phyloP scores from a whole-genome alignment of 2,888 invertebrate genomes.

The Chymomyza amoena region DNA sequence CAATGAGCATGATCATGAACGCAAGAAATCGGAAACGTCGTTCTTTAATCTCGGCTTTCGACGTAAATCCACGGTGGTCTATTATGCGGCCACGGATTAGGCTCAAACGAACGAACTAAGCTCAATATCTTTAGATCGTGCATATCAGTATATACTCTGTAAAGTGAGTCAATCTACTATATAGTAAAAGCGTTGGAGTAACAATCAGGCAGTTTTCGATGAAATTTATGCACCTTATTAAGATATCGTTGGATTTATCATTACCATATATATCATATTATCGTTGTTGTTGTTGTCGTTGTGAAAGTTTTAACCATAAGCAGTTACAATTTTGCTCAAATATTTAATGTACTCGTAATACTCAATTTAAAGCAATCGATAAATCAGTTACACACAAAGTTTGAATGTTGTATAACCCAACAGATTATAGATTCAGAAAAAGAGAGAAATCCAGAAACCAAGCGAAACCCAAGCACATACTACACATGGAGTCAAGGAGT shows the following conservation, averaged over 20 bases:
- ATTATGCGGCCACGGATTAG: conserved; percentile 77
- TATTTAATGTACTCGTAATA: conserved; percentile 41
- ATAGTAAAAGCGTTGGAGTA: background rate
- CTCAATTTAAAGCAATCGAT: conserved; percentile 1
- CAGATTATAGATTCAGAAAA: conserved; percentile 11
- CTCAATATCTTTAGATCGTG: conserved; percentile 10
- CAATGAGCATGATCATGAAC: conserved; percentile 76
- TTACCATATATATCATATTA: conserved; percentile 39
- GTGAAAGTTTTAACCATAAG: conserved; percentile 44
- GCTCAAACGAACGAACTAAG: background rate
- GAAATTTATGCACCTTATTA: conserved; percentile 30
- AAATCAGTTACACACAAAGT: conserved; percentile 28
- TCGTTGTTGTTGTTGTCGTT: conserved; percentile 56
- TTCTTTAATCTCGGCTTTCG: conserved; percentile 78
- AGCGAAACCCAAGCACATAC: conserved; percentile 16
- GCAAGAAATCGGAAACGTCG: conserved; percentile 78
- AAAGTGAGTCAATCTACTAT: background rate
- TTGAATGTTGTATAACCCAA: background rate
- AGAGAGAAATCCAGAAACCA: background rate
- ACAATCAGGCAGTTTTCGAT: conserved; percentile 31
- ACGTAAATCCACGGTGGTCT: conserved; percentile 77
- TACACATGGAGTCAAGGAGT: background rate
- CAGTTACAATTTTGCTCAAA: conserved; percentile 67
- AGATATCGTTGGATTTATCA: conserved; percentile 6
- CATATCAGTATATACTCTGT: conserved; percentile 39